Evolutionary conservation across 1,140 invertebrate genomes (phyloP), one percentile per base, ranked within the genome.

Genomic region (Bradysia coprophila): DNA sequence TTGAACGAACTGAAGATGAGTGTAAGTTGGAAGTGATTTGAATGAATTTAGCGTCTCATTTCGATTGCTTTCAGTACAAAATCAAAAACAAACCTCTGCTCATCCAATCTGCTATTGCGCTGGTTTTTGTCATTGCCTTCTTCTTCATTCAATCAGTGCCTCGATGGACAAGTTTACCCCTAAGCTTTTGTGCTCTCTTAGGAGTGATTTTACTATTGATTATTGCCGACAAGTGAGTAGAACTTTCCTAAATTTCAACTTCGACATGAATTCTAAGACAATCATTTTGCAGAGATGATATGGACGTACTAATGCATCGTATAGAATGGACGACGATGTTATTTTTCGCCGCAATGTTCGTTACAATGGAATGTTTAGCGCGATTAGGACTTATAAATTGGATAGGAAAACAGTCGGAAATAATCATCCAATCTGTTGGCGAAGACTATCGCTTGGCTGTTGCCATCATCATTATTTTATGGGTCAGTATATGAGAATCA

Each of bases 251-350:
- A 28, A 28, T 8, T 28, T n/a, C n/a, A n/a, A n/a, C n/a, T n/a
- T n/a, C n/a, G n/a, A n/a, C n/a, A n/a, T n/a, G n/a, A n/a, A n/a
- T n/a, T n/a, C n/a, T n/a, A n/a, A n/a, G n/a, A n/a, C n/a, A n/a
- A n/a, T n/a, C n/a, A n/a, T n/a, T n/a, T n/a, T n/a, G 13, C 13
- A 38, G 36, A 5, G 65, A 73, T 31, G 76, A 86, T 48, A 57
- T 86, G 28, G 81, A 85, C 48, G 70, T 71, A 28, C 59, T 86
- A 24, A 65, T 86, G 45, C 68, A 74, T 13, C 67, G 78, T 47
- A 75, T 87, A 1, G 83, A 87, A 59, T 86, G 82, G 82, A 74
- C 74, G 1, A 86, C 82, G 0, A 56, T 87, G 2, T 59, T 85
- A 23, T 87, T 86, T 54, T 86, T 87, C 49, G 78, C 79, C 2